Conservation (phyloP, 2,113 vertebrate genomes). For the Laterallus jamaicensis region DNA sequence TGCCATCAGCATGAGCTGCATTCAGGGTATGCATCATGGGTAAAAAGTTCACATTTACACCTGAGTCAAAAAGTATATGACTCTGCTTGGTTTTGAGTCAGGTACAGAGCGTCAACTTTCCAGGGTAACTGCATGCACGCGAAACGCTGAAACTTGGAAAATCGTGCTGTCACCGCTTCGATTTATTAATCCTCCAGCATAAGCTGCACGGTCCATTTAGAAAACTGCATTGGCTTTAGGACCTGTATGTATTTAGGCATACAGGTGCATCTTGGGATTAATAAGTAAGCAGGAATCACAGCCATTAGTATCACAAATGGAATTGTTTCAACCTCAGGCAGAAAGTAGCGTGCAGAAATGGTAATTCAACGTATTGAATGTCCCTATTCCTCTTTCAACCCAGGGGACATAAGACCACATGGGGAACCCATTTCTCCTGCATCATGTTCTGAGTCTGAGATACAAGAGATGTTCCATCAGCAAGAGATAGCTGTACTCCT, state of each 20-base stretch:
- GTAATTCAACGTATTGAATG: neutral
- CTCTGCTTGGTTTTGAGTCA: neutral
- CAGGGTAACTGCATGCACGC: accelerated
- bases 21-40: accelerated
- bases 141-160: neutral
- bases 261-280: neutral
- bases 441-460: neutral
- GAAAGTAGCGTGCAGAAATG: neutral
- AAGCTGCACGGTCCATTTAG: accelerated
- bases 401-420: accelerated
- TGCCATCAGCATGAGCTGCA: accelerated
- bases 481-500: neutral
- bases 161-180: neutral
- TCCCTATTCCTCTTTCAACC: accelerated
- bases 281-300: conserved; percentile 2
- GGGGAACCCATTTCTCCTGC: neutral
- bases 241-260: neutral
- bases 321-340: conserved; percentile 30
- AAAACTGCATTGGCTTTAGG: neutral
- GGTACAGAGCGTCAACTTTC: neutral
- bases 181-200: neutral
- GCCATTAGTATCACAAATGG: conserved; percentile 9
- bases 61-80: neutral
- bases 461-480: neutral
- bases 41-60: neutral